phyloP scores from a whole-genome alignment of 2,113 vertebrate genomes.

The Aix galericulata region DNA sequence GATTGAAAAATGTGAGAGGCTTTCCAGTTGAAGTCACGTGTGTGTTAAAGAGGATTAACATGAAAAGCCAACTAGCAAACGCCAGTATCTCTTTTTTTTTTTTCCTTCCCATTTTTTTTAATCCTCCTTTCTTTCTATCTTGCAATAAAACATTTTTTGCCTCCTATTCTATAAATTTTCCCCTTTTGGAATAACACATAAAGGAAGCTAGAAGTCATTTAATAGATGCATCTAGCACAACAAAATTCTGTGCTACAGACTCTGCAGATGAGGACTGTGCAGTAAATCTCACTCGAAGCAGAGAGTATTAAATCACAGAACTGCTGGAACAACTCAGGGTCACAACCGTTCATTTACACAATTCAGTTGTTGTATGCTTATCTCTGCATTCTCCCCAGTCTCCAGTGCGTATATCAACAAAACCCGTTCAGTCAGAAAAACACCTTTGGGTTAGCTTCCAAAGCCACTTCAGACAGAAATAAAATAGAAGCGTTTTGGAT shows the following conservation, averaged over 20 bases:
- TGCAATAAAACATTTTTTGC: background rate
- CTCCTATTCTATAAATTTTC: background rate
- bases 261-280: background rate
- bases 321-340: background rate
- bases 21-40: slow-evolving; percentile 52
- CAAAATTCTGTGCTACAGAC: background rate
- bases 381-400: background rate
- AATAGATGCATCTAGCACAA: background rate
- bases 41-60: slow-evolving; percentile 55
- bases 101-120: background rate
- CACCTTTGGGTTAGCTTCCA: background rate
- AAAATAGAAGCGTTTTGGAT: background rate
- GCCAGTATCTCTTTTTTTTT: background rate
- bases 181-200: background rate
- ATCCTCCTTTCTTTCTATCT: slow-evolving; percentile 3
- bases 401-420: background rate
- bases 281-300: background rate
- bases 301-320: background rate
- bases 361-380: background rate
- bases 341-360: background rate
- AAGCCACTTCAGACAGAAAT: background rate
- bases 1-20: slow-evolving; percentile 8
- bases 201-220: background rate
- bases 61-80: slow-evolving; percentile 18
- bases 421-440: background rate